Base-by-base conservation (phyloP, 2,888 invertebrate genomes). In the Tinea semifulvella region DNA sequence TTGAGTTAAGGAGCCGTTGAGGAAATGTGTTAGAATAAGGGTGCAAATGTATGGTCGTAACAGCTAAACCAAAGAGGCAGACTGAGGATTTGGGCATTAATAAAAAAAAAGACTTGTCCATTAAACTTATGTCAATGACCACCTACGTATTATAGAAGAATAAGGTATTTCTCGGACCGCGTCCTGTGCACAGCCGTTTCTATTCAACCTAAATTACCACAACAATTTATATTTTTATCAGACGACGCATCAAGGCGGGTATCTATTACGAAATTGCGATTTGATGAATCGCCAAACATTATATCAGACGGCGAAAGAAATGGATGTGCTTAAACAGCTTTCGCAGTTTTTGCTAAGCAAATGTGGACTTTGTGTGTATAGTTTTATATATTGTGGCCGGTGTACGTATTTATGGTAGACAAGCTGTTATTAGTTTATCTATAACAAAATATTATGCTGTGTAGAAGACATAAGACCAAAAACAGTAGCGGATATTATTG, bases 191-290 rank as follows among this genome's bases (percentile, higher is more conserved):
- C 40, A 28, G 44, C 25, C 7, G 44, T 38, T 44, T 26, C 22
- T 42, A 27, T 36, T 46, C 39, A 38, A 17, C 38, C 19, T n/a
- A 36, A 46, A 47, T 47, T 43, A 31, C 31, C 27, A 43, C 49
- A 51, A 62, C 63, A 61, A 65, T 66, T 63, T 65, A 66, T 70
- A 63, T 58, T 63, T 65, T 62, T 68, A 71, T 71, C 69, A 65
- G 58, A 60, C 60, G 63, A 65, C 67, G 58, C 68, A 73, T 74
- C 73, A 69, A 67, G 68, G 43, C 68, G 63, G 68, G 72, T 77
- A 75, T 80, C 76, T 80, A 75, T 80, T 77, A 77, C 76, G 72
- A 68, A 75, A 79, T 77, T 79, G 80, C 73, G 65, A 73, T 77
- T 79, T 80, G 76, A 80, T 74, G 76, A 77, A 80, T 77, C 70